Percentiles rank a stretch among this genome's conserved stretches.
Conservation (phyloP, 1,140 invertebrate genomes). For the Trachymyrmex septentrionalis region DNA sequence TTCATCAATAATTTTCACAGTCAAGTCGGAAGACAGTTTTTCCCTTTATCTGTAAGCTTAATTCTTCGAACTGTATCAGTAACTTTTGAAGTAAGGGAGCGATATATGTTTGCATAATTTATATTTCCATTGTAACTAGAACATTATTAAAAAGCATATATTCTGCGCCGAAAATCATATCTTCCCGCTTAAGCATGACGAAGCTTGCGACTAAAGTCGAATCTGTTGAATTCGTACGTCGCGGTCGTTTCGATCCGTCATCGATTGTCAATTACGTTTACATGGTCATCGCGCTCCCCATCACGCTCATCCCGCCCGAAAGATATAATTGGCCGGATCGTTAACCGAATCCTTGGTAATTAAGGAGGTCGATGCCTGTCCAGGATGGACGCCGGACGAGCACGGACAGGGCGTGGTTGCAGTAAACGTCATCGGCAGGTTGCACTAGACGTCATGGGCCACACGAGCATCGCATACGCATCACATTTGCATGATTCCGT, state of each 20-base stretch:
- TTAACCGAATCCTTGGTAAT: constrained; percentile 80
- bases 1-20: too few relatives aligned
- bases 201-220: not conserved
- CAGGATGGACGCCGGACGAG: constrained; percentile 75
- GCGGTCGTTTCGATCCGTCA: constrained; percentile 16
- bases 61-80: too few relatives aligned
- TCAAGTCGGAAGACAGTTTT: too few relatives aligned
- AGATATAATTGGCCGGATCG: constrained; percentile 67
- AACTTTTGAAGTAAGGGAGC: too few relatives aligned
- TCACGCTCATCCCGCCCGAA: constrained; percentile 35
- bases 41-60: too few relatives aligned
- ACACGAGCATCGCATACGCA: constrained; percentile 80
- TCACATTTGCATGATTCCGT: constrained; percentile 81
- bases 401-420: constrained; percentile 81
- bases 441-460: constrained; percentile 83
- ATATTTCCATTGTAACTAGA: not conserved
- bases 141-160: not conserved
- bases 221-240: not conserved
- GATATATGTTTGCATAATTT: not conserved
- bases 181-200: not conserved
- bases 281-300: not conserved
- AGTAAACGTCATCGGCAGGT: constrained; percentile 83
- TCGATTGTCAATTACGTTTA: constrained; percentile 19
- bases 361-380: constrained; percentile 82
- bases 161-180: not conserved